Evolutionary conservation across 2,888 invertebrate species (phyloP).

Genomic region (Opisthograptis luteolata): DNA sequence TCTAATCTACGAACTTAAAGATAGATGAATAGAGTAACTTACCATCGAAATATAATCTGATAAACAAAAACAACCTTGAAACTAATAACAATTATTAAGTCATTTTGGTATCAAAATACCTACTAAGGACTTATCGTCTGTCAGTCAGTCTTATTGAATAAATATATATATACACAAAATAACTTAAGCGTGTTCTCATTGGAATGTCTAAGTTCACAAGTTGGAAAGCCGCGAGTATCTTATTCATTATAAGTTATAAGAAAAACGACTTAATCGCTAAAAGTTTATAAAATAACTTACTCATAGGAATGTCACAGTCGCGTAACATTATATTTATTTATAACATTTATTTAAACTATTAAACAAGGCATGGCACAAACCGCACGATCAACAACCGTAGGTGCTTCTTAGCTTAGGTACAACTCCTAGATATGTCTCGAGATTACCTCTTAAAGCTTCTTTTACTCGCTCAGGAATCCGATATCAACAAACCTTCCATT

Average conservation of each 20-base stretch:
- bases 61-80: slow-evolving; percentile 50
- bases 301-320: slow-evolving; percentile 43
- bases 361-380: slow-evolving; percentile 60
- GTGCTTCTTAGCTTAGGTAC: slow-evolving; percentile 38
- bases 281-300: slow-evolving; percentile 38
- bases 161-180: slow-evolving; percentile 49
- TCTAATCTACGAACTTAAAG: slow-evolving; percentile 38
- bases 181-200: slow-evolving; percentile 51
- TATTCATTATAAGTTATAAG: slow-evolving; percentile 33
- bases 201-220: slow-evolving; percentile 54
- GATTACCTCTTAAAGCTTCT: slow-evolving; percentile 64
- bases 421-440: slow-evolving; percentile 63
- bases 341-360: slow-evolving; percentile 39
- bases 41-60: slow-evolving; percentile 39
- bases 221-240: slow-evolving; percentile 53
- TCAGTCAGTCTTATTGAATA: slow-evolving; percentile 67
- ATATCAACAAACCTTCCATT: slow-evolving; percentile 9
- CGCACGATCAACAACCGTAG: slow-evolving; percentile 41
- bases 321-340: too few species aligned
- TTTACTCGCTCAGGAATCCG: slow-evolving; percentile 49
- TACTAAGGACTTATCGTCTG: slow-evolving; percentile 54
- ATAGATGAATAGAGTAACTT: slow-evolving; percentile 33
- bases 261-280: slow-evolving; percentile 20
- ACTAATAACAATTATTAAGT: slow-evolving; percentile 44
- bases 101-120: slow-evolving; percentile 47